phyloP scores from a whole-genome alignment of 2,113 vertebrate species.

The Nannobrachium achirus region DNA sequence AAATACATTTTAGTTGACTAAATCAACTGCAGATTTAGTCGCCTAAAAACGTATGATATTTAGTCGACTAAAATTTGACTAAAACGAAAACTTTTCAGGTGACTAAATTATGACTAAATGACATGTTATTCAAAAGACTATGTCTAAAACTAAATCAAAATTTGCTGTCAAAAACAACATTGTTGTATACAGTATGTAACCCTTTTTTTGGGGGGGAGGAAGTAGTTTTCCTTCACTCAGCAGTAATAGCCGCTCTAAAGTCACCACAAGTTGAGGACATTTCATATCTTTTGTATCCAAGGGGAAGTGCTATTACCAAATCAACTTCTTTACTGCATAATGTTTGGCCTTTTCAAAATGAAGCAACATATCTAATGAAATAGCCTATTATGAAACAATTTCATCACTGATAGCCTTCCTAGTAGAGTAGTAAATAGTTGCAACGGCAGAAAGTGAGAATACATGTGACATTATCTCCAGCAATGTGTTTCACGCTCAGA shows the following conservation, averaged over 20 bases:
- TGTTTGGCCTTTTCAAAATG: slow-evolving; percentile 37
- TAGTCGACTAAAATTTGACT: too few species aligned
- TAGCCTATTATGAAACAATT: slow-evolving; percentile 60
- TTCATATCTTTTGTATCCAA: slow-evolving; percentile 31
- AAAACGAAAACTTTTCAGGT: too few species aligned
- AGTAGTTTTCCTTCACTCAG: slow-evolving; percentile 21
- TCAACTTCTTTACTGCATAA: slow-evolving; percentile 50
- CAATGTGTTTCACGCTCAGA: not conserved
- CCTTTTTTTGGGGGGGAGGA: too few species aligned
- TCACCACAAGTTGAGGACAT: slow-evolving; percentile 6
- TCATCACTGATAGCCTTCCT: slow-evolving; percentile 33
- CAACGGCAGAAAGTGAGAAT: slow-evolving; percentile 37
- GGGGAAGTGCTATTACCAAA: slow-evolving; percentile 59
- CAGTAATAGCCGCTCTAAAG: slow-evolving; percentile 12
- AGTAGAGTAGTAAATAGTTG: slow-evolving; percentile 29
- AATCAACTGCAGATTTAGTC: too few species aligned
- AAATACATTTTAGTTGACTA: too few species aligned
- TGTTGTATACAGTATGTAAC: too few species aligned
- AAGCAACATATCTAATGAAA: slow-evolving; percentile 61
- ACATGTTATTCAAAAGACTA: too few species aligned
- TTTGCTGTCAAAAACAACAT: too few species aligned
- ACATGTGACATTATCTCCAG: slow-evolving; percentile 13
- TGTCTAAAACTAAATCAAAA: too few species aligned
- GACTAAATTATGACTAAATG: too few species aligned
- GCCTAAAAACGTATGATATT: too few species aligned